A percentile compares a stretch with the other conserved stretches of the same genome.
Conservation (phyloP, 2,888 invertebrate species). For the Listrodromus nycthemerus region DNA sequence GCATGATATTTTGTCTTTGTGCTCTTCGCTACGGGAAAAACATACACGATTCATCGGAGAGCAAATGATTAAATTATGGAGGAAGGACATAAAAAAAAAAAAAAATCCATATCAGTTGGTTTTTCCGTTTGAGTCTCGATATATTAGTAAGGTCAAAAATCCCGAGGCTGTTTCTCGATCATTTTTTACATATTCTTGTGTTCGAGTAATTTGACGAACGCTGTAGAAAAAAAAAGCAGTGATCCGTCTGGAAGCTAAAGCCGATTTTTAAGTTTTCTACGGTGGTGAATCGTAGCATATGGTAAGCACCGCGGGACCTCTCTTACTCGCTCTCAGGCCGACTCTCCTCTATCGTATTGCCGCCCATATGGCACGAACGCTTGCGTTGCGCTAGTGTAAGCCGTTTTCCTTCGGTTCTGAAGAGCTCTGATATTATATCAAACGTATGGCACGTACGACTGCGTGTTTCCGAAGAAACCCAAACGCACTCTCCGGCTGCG, state of each 20-base stretch:
- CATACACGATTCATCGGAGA: conserved; percentile 28
- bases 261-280: conserved; percentile 52
- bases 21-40: conserved; percentile 36
- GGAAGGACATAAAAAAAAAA: conserved; percentile 3
- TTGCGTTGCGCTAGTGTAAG: conserved; percentile 55
- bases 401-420: conserved; percentile 28
- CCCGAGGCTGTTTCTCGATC: not conserved
- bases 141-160: not conserved
- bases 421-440: conserved; percentile 62
- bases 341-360: conserved; percentile 76
- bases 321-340: conserved; percentile 69
- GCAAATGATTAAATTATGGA: not conserved
- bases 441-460: conserved; percentile 65
- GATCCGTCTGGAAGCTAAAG: conserved; percentile 39
- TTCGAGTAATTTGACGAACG: conserved; percentile 3
- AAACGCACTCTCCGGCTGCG: conserved; percentile 47
- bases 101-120: not conserved
- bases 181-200: not conserved
- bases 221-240: conserved; percentile 19
- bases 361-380: conserved; percentile 79
- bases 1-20: conserved; percentile 72
- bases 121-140: conserved; percentile 2
- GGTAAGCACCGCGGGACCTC: conserved; percentile 65
- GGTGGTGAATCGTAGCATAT: conserved; percentile 65
- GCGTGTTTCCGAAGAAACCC: conserved; percentile 63